Percentiles rank a stretch among this genome's conserved stretches.
Evolutionary conservation across 2,888 invertebrate species (phyloP).

Genomic region (Pinctada fucata): DNA sequence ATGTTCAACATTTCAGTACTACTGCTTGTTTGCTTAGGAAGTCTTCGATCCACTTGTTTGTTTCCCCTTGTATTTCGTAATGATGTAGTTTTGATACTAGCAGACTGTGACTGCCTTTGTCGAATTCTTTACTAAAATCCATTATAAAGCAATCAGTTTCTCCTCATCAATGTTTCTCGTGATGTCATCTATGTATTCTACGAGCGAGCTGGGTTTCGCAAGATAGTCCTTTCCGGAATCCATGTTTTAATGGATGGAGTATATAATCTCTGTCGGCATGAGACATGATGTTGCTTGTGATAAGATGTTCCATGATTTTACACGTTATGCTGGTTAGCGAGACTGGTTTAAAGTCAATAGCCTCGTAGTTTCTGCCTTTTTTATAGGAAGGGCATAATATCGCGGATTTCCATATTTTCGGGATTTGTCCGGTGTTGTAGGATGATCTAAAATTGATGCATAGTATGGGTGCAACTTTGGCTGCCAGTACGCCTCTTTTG

Average conservation of each 20-base stretch:
- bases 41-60: constrained; percentile 23
- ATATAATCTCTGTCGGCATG: constrained; percentile 11
- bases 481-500: neutral
- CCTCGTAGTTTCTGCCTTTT: constrained; percentile 15
- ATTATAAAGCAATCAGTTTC: constrained; percentile 33
- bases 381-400: constrained; percentile 14
- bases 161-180: constrained; percentile 11
- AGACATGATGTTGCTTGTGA: neutral
- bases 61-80: constrained; percentile 31
- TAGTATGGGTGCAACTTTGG: neutral
- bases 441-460: neutral
- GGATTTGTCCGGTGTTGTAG: constrained; percentile 14
- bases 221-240: constrained; percentile 23
- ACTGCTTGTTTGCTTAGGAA: constrained; percentile 22
- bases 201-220: neutral
- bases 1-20: constrained; percentile 15
- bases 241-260: constrained; percentile 18
- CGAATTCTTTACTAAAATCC: constrained; percentile 42
- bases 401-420: constrained; percentile 17
- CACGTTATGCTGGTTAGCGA: constrained; percentile 25
- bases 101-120: constrained; percentile 31
- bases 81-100: constrained; percentile 20
- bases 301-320: constrained; percentile 21
- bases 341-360: constrained; percentile 6
- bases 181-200: constrained; percentile 11